Conservation (phyloP, 2,113 vertebrate genomes). For the Vireo altiloquus region DNA sequence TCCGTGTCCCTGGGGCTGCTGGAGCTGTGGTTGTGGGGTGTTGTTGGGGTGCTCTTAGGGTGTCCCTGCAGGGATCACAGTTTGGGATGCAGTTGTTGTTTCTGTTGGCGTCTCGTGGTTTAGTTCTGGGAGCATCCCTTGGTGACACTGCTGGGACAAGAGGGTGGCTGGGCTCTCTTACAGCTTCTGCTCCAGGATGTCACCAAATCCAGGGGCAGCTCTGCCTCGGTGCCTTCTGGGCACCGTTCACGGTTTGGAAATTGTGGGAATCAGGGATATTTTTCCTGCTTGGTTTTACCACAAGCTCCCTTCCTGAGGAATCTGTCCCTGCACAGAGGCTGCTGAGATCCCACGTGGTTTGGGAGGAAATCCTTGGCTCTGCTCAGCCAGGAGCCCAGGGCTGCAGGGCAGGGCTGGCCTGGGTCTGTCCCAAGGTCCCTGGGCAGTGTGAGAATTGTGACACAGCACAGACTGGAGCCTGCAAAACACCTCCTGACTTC, state of each 20-base stretch:
- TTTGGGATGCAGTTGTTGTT: fast-evolving
- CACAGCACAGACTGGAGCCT: fast-evolving
- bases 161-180: fast-evolving
- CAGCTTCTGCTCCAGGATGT: background rate
- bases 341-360: background rate
- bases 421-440: background rate
- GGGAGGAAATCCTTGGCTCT: background rate
- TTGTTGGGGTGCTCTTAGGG: fast-evolving
- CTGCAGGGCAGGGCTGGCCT: background rate
- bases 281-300: background rate
- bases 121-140: background rate
- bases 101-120: fast-evolving
- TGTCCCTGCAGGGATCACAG: background rate
- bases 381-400: background rate
- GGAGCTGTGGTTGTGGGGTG: fast-evolving
- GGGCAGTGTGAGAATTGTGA: fast-evolving
- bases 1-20: fast-evolving
- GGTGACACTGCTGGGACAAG: background rate
- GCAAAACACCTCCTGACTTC: background rate
- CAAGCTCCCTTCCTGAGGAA: background rate
- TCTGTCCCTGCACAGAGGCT: background rate
- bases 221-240: fast-evolving
- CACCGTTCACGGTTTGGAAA: background rate
- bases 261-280: fast-evolving
- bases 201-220: background rate